Evolutionary conservation across 2,888 invertebrate species (phyloP).

Genomic region (Rhyacophila evoluta): DNA sequence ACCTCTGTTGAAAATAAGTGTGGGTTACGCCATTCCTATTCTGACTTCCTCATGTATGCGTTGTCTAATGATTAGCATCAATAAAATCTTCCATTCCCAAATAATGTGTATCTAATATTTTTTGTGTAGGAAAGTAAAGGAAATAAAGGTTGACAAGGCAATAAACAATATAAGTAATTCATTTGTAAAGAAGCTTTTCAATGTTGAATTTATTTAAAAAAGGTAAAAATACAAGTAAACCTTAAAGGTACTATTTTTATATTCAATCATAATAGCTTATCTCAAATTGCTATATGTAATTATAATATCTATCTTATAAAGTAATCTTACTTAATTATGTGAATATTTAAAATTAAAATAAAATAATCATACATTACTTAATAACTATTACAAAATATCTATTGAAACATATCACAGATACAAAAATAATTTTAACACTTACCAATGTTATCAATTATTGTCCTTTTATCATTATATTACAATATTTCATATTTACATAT

Average conservation of each 20-base stretch:
- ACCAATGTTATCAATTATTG: not conserved
- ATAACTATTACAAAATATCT: not conserved
- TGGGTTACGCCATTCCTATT: no score
- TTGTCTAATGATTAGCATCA: no score
- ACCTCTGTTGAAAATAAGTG: no score
- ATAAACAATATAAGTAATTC: not conserved
- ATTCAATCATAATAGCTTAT: not conserved
- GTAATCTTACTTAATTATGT: not conserved
- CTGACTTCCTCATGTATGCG: no score
- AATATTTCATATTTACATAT: no score
- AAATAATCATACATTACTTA: not conserved
- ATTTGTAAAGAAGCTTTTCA: not conserved
- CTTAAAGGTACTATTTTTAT: not conserved
- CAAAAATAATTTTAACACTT: constrained; percentile 20
- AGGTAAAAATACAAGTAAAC: not conserved
- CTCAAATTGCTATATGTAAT: not conserved
- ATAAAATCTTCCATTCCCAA: no score
- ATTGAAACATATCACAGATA: constrained; percentile 15
- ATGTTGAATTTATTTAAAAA: not conserved
- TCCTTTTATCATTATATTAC: not conserved
- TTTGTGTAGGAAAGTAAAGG: not conserved
- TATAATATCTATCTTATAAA: not conserved
- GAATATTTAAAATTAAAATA: not conserved
- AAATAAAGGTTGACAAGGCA: not conserved
- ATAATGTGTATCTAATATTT: no score